phyloP scores from a whole-genome alignment of 2,113 vertebrate genomes.

The Andinoacara biseriatus region DNA sequence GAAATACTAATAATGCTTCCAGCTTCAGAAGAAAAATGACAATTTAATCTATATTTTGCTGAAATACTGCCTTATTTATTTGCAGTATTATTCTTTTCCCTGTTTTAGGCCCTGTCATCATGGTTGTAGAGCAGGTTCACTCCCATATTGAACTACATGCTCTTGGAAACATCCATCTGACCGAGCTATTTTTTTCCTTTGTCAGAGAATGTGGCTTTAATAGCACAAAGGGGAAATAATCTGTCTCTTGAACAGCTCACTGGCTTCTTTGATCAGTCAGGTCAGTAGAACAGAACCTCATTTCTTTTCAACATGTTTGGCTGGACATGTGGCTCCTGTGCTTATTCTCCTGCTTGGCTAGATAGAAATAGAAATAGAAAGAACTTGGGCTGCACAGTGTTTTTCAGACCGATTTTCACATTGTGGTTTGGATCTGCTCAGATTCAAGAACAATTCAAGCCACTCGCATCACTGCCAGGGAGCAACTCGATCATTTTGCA shows the following conservation, averaged over 20 bases:
- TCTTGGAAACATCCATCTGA: background rate
- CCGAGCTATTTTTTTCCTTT: background rate
- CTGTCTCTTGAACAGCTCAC: background rate
- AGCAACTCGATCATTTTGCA: background rate
- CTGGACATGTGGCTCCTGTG: background rate
- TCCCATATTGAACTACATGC: background rate
- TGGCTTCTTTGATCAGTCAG: constrained; percentile 1
- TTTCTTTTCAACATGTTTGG: constrained; percentile 5
- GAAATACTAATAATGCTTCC: background rate
- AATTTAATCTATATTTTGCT: background rate
- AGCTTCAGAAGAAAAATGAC: background rate
- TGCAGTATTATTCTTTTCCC: background rate
- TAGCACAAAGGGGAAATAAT: background rate
- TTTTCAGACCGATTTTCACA: constrained; percentile 1
- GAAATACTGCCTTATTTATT: background rate
- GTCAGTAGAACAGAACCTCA: constrained; percentile 6
- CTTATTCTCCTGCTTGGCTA: background rate
- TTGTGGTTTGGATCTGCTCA: background rate
- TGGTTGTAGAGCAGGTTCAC: background rate
- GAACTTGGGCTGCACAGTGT: background rate
- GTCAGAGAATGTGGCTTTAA: constrained; percentile 8
- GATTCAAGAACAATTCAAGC: background rate
- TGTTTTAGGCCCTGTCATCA: background rate
- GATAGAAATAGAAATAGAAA: background rate
- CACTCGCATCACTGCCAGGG: background rate